Evolutionary conservation across 2,888 invertebrate species (phyloP).

Genomic region (Tuberolachnus salignus): DNA sequence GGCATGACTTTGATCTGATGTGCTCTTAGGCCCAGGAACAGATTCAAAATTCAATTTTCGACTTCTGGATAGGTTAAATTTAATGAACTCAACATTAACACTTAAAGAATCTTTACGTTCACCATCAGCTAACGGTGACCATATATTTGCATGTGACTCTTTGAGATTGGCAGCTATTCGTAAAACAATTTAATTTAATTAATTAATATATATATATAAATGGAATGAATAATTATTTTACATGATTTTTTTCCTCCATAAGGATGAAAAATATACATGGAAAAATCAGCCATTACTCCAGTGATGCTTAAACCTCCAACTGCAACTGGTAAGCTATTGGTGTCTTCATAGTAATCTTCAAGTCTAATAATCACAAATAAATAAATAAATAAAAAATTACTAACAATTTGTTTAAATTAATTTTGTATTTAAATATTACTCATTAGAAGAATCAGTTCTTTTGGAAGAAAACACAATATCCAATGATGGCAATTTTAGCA

Average conservation of each 20-base stretch:
- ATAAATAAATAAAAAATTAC: constrained; percentile 14
- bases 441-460: constrained; percentile 75
- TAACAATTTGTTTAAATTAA: neutral
- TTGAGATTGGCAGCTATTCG: constrained; percentile 42
- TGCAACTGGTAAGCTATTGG: constrained; percentile 62
- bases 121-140: constrained; percentile 80
- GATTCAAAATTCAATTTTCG: constrained; percentile 81
- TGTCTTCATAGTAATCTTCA: constrained; percentile 56
- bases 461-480: constrained; percentile 97
- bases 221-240: constrained; percentile 52
- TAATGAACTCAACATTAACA: constrained; percentile 95
- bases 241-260: constrained; percentile 91
- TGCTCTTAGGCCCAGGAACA: constrained; percentile 60
- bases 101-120: constrained; percentile 94
- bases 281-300: constrained; percentile 95
- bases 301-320: constrained; percentile 91
- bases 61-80: constrained; percentile 90
- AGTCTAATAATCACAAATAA: constrained; percentile 39
- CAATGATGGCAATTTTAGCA: constrained; percentile 93
- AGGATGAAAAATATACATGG: constrained; percentile 97
- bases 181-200: neutral
- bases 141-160: constrained; percentile 36
- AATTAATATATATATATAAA: neutral
- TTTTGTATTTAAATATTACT: constrained; percentile 58
- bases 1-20: constrained; percentile 77